These are phyloP conservation scores for Elanus axillaris DNA, from an alignment of 2,113 vertebrate species.

Conservation along the genomic window DNA sequence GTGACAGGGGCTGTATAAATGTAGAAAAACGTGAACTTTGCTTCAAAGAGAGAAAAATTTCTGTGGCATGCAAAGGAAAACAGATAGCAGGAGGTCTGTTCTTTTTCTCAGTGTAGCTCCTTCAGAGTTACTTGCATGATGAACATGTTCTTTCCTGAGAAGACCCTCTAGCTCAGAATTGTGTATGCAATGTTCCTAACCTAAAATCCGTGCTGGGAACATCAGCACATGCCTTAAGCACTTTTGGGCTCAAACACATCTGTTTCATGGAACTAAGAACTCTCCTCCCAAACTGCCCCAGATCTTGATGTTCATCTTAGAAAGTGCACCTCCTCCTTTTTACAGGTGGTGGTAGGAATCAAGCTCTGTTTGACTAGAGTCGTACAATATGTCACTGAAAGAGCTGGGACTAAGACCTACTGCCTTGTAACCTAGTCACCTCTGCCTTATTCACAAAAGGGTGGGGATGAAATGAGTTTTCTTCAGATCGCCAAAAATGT, in stretches of 20 bases:
- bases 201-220: background rate
- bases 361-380: background rate
- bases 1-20: background rate
- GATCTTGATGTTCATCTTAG: background rate
- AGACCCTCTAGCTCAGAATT: background rate
- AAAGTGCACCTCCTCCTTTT: background rate
- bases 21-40: background rate
- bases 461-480: conserved; percentile 38
- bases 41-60: background rate
- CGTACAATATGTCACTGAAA: fast-evolving
- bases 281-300: background rate
- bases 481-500: conserved; percentile 43
- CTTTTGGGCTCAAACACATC: background rate
- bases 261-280: background rate
- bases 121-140: background rate
- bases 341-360: background rate
- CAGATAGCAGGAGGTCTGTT: background rate
- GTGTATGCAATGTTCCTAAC: background rate
- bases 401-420: background rate
- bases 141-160: background rate
- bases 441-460: conserved; percentile 7
- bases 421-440: conserved; percentile 36
- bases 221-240: background rate
- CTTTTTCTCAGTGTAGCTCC: background rate
- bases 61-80: background rate